Percentiles rank a stretch among this genome's conserved stretches.
Evolutionary conservation across 2,888 invertebrate species (phyloP).

Genomic region (Ophion obscuratus): DNA sequence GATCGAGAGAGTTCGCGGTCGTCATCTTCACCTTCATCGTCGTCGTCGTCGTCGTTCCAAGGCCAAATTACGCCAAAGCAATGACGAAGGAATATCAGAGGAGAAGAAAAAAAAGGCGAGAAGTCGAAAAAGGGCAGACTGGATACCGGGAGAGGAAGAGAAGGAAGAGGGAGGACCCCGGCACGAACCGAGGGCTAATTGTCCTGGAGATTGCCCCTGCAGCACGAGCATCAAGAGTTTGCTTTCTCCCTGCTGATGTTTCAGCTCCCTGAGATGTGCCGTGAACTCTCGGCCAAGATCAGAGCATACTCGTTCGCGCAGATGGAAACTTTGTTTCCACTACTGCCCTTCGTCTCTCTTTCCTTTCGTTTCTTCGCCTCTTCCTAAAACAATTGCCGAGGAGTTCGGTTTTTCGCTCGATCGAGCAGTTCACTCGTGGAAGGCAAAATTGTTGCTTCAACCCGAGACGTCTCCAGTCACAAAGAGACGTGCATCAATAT

Average conservation of each 20-base stretch:
- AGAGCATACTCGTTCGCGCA: slow-evolving; percentile 33
- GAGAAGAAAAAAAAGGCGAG: slow-evolving; percentile 38
- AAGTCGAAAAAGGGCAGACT: slow-evolving; percentile 51
- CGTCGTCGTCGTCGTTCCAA: slow-evolving; percentile 41
- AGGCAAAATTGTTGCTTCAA: slow-evolving; percentile 18
- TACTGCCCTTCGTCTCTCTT: neutral
- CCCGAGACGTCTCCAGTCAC: neutral
- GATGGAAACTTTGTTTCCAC: slow-evolving; percentile 13
- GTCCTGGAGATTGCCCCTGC: slow-evolving; percentile 82
- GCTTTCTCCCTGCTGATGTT: slow-evolving; percentile 36
- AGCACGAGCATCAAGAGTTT: slow-evolving; percentile 65
- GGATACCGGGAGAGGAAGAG: slow-evolving; percentile 46
- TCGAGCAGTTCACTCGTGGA: neutral
- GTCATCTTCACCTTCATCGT: slow-evolving; percentile 49
- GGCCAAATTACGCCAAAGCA: slow-evolving; percentile 44
- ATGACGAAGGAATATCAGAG: slow-evolving; percentile 55
- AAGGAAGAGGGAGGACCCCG: slow-evolving; percentile 78
- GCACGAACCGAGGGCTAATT: slow-evolving; percentile 83
- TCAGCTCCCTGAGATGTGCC: slow-evolving; percentile 46
- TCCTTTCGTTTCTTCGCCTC: slow-evolving; percentile 11
- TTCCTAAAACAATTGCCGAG: neutral
- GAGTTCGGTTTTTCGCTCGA: neutral
- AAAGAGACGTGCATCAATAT: neutral
- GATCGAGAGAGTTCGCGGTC: slow-evolving; percentile 67
- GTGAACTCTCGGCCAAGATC: slow-evolving; percentile 42